A percentile compares a stretch with the other conserved stretches of the same genome.
These are phyloP conservation scores for Cnemophilus loriae DNA, from an alignment of 2,113 vertebrate genomes.

Conservation along the genomic window DNA sequence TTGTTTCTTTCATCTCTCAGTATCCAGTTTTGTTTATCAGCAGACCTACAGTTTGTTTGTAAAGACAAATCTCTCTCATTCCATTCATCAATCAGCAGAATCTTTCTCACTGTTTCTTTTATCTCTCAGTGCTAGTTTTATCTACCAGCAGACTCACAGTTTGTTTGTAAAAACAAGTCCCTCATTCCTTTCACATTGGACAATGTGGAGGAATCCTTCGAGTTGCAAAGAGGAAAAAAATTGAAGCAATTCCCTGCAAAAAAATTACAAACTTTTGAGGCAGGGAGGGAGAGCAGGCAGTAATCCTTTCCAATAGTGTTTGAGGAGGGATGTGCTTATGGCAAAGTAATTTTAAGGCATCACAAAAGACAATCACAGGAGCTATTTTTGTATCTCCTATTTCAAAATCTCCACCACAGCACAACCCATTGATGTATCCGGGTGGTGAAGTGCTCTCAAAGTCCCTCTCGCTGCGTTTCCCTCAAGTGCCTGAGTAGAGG, in stretches of 20 bases:
- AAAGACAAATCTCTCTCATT: too few relatives aligned
- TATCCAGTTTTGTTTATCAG: too few relatives aligned
- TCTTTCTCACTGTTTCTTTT: too few relatives aligned
- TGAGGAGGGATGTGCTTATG: not conserved
- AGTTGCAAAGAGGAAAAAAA: not conserved
- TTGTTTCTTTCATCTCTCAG: too few relatives aligned
- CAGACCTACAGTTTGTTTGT: too few relatives aligned
- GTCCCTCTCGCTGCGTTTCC: not conserved
- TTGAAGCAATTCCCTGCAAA: not conserved
- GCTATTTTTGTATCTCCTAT: not conserved
- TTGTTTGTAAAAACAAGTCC: too few relatives aligned
- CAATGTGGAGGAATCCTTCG: not conserved
- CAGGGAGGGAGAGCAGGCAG: not conserved
- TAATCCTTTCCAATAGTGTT: not conserved
- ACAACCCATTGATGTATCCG: not conserved
- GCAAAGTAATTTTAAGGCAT: not conserved
- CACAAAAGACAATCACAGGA: not conserved
- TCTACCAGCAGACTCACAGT: too few relatives aligned
- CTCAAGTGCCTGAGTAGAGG: not conserved
- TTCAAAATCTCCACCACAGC: not conserved
- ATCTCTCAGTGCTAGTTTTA: too few relatives aligned
- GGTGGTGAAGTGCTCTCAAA: not conserved
- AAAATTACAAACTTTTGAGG: not conserved
- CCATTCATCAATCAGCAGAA: too few relatives aligned
- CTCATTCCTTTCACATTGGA: too few relatives aligned